Evolutionary conservation across 2,888 invertebrate species (phyloP).

Genomic region (Melanostoma mellinum): DNA sequence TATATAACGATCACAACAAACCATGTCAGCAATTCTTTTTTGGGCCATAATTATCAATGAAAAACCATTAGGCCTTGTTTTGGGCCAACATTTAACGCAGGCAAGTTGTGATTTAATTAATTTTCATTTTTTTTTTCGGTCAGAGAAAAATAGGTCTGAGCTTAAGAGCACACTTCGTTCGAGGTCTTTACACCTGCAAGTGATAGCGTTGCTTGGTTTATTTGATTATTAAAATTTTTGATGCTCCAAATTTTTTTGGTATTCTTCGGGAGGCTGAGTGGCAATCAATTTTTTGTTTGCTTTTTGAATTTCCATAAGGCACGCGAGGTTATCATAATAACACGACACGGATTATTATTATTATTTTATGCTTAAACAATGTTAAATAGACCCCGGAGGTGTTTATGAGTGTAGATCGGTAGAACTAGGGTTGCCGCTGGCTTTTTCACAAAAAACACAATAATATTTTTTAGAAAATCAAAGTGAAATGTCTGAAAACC

Average conservation of each 20-base stretch:
- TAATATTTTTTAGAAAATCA: no score
- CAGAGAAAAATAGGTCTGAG: neutral
- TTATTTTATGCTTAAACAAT: conserved; percentile 29
- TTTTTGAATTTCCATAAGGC: conserved; percentile 41
- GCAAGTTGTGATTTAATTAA: conserved; percentile 33
- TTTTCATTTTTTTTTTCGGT: conserved; percentile 3
- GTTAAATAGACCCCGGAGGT: conserved; percentile 31
- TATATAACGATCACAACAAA: conserved; percentile 50
- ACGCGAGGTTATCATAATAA: conserved; percentile 47
- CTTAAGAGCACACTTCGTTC: neutral
- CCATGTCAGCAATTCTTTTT: conserved; percentile 41
- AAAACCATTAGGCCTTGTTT: conserved; percentile 41
- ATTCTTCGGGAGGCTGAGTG: conserved; percentile 20
- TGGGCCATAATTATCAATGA: conserved; percentile 56
- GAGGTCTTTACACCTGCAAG: conserved; percentile 36
- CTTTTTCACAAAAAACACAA: neutral
- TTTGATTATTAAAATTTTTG: conserved; percentile 56
- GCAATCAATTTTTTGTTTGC: conserved; percentile 8
- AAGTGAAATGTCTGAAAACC: no score
- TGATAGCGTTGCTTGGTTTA: conserved; percentile 37
- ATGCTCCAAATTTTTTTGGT: conserved; percentile 28
- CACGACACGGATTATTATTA: conserved; percentile 24
- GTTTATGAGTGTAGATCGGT: conserved; percentile 37
- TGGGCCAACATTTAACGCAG: conserved; percentile 18
- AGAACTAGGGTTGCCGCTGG: conserved; percentile 15